phyloP scores from a whole-genome alignment of 2,113 vertebrate species.

The Hemibagrus wyckioides region DNA sequence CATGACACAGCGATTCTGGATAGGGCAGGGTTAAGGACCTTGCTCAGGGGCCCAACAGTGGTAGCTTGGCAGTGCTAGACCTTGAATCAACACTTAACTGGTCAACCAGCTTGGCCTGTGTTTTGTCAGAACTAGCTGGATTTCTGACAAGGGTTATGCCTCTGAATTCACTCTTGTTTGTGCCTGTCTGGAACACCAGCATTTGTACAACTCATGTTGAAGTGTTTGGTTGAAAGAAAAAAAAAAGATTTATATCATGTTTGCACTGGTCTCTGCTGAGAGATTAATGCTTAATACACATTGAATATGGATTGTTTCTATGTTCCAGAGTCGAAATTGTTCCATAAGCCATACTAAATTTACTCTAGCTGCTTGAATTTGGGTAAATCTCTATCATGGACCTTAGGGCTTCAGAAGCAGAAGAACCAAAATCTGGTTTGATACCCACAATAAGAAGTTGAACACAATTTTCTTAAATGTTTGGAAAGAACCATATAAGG shows the following conservation, averaged over 20 bases:
- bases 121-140: not conserved
- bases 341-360: not conserved
- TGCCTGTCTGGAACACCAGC: not conserved
- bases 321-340: not conserved
- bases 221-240: not conserved
- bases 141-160: not conserved
- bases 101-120: not conserved
- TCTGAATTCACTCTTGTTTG: not conserved
- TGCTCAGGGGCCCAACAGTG: no score
- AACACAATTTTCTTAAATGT: not conserved
- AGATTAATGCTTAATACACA: not conserved
- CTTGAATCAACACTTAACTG: not conserved
- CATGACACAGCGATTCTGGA: no score
- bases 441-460: not conserved
- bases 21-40: no score
- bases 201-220: not conserved
- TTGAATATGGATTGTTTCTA: not conserved
- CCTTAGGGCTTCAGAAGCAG: not conserved
- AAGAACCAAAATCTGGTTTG: not conserved
- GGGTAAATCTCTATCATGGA: not conserved
- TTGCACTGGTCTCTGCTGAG: not conserved
- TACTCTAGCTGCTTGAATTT: not conserved
- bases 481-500: not conserved
- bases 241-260: not conserved
- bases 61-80: no score